Evolutionary conservation across 2,113 vertebrate species (phyloP), one percentile per base, ranked within the genome.

Genomic region (Condylura cristata): DNA sequence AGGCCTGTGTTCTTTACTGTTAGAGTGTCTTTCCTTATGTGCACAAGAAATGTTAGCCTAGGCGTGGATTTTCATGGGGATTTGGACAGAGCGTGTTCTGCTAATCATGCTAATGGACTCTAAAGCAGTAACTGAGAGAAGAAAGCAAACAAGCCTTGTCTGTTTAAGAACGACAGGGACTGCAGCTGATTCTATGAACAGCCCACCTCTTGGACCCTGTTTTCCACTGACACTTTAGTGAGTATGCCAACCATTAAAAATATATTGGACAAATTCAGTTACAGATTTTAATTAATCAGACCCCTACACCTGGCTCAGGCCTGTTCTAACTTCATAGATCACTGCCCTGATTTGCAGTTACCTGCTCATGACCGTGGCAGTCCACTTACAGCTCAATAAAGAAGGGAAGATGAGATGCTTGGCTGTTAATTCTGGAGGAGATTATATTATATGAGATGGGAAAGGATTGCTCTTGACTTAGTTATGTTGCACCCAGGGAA

Each of bases 271-370:
- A 26, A 89, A 66, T 26, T 72, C 48, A 16, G 46, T 72, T 94
- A 90, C 63, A 90, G 34, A 0, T 86, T 88, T 53, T 94, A 93
- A 70, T 89, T 79, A 72, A 53, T 71, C 41, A 78, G 32, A 75
- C 4, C 37, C 41, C 48, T 56, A 84, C 17, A 61, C 30, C 44
- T 75, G 89, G 75, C 60, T 87, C 60, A 63, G 11, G 32, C 68
- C 82, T 85, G 17, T 84, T 93, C 44, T 32, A 26, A 72, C 65
- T 95, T 90, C 90, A 63, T 68, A 90, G 86, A 87, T 80, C 72
- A 58, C 56, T 51, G 76, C 61, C 34, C 63, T 83, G 32, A 74
- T 78, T 82, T 87, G 70, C n/a, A 74, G 41, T 68, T 58, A 53
- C 66, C 51, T 79, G 9, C 48, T 83, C 30, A 28, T 48, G 85